phyloP scores from a whole-genome alignment of 2,113 vertebrate species.

The Apteryx owenii region DNA sequence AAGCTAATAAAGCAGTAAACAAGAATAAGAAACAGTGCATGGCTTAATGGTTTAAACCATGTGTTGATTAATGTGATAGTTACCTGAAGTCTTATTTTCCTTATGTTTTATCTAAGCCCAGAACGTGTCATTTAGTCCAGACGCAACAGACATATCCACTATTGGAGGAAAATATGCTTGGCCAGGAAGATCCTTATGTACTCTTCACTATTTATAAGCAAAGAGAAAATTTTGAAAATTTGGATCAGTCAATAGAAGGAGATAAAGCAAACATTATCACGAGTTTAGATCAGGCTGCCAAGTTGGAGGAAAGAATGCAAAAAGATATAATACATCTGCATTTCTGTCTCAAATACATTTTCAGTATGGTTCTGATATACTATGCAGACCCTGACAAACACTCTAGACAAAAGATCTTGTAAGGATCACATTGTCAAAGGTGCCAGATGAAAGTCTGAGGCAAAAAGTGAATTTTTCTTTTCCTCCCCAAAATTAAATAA shows the following conservation, averaged over 20 bases:
- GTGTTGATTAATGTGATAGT: too few relatives aligned
- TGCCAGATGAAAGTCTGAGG: not conserved
- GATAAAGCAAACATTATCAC: not conserved
- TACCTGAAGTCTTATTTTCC: not conserved
- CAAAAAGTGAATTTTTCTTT: not conserved
- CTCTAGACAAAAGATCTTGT: not conserved
- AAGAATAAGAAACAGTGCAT: not conserved
- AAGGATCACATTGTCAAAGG: not conserved
- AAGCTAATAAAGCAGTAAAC: not conserved
- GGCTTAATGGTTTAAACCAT: not conserved
- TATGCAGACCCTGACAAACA: not conserved
- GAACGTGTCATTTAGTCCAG: not conserved
- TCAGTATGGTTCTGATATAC: not conserved
- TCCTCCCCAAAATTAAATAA: not conserved
- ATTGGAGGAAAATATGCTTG: not conserved
- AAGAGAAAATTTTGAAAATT: not conserved
- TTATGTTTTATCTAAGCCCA: not conserved
- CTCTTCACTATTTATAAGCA: not conserved
- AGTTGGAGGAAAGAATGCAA: not conserved
- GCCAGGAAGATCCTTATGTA: not conserved
- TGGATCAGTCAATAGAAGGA: not conserved
- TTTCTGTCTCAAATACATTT: not conserved
- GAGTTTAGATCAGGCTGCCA: not conserved
- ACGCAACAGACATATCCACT: accelerated
- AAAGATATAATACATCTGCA: accelerated